A percentile compares a stretch with the other conserved stretches of the same genome.
These are phyloP conservation scores for Cossypha dichroa DNA, from an alignment of 2,797 vertebrate genomes.

Conservation along the genomic window DNA sequence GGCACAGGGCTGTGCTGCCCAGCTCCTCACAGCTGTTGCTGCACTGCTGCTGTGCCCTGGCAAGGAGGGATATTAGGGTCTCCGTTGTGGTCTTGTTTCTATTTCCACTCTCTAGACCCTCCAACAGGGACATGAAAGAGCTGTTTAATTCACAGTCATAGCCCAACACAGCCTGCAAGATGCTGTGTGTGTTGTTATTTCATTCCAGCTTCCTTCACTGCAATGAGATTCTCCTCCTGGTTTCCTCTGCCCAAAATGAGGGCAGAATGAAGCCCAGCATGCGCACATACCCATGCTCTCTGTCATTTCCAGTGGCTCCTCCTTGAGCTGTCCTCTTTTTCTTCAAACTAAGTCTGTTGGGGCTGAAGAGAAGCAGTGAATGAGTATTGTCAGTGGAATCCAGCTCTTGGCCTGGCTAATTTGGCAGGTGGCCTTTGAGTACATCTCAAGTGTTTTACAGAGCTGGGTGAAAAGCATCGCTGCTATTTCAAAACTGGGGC, in stretches of 20 bases:
- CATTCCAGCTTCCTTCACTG: not conserved
- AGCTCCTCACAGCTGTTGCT: not conserved
- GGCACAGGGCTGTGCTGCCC: not conserved
- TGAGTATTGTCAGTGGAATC: not conserved
- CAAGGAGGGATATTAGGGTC: not conserved
- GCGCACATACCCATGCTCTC: not conserved
- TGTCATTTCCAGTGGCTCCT: not conserved
- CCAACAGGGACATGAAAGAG: not conserved
- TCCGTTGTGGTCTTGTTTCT: not conserved
- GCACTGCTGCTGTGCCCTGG: not conserved
- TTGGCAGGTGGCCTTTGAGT: not conserved
- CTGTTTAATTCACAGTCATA: not conserved
- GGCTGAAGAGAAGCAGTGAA: not conserved
- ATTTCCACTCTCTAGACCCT: not conserved
- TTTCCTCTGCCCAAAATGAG: not conserved
- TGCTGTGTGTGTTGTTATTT: rapidly evolving
- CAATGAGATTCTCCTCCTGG: not conserved
- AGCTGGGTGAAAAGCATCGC: not conserved
- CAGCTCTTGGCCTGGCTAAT: not conserved
- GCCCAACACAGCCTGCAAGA: not conserved
- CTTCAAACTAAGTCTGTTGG: not conserved
- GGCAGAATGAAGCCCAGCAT: not conserved
- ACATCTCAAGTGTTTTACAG: not conserved
- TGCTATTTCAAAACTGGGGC: not conserved
- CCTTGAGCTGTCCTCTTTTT: not conserved